Evolutionary conservation across 2,888 invertebrate species (phyloP), one percentile per base, ranked within the genome.

Genomic region (Liopterus haemorrhoidalis): DNA sequence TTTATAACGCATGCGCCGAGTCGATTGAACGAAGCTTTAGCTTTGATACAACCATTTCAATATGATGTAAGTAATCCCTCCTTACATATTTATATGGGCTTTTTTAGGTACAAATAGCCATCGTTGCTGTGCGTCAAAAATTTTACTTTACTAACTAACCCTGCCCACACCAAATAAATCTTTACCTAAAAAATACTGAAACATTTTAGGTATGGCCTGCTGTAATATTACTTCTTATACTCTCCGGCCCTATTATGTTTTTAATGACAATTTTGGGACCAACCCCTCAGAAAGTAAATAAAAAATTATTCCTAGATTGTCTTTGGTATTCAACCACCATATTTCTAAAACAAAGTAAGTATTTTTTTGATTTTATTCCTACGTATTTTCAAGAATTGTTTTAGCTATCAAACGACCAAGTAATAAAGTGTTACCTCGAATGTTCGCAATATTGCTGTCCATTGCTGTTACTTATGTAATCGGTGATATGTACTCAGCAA

Each of bases 401-500:
- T 9, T 68, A 60, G 79, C 78, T 31, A 75, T 72, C 48, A 74
- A 72, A 54, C 74, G 75, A 49, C 78, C 81, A 1, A 78, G 78
- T 19, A 72, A 74, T 39, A 80, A 77, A 1, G 75, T 78, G 59
- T 80, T 82, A 55, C 78, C 80, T 1, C 75, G 84, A 35, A 73
- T 83, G 31, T 74, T 85, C n/a, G 74, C 78, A 9, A 78, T 82
- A 19, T 66, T 85, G 2, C 73, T 85, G 33, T 82, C 82, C 38
- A 71, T 85, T n/a, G 79, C 81, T 19, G 81, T 82, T 2, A 85
- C 85, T 0, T 85, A 85, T 61, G 83, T 85, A 3, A 78, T 85
- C 36, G 82, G 81, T 0, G 85, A 85, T 62, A 81, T 85, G 72
- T 85, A 85, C 61, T 84, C 85, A 0, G 85, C 85, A 0, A 85